phyloP scores from a whole-genome alignment of 2,888 invertebrate species.

The Lacanobia oleracea region DNA sequence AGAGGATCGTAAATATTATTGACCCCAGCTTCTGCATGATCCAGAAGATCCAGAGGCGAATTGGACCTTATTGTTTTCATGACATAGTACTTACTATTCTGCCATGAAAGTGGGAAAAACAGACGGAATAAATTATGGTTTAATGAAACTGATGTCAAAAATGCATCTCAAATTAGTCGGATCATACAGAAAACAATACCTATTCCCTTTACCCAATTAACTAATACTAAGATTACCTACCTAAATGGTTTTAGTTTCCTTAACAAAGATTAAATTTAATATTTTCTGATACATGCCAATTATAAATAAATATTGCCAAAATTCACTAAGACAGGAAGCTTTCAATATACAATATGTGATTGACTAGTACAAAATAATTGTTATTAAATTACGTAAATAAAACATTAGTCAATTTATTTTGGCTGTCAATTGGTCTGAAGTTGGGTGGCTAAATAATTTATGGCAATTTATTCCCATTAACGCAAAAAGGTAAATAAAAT shows the following conservation, averaged over 20 bases:
- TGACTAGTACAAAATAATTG: slow-evolving; percentile 43
- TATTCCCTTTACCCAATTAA: slow-evolving; percentile 13
- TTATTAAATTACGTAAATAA: background rate
- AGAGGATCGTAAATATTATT: background rate
- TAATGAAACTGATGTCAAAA: slow-evolving; percentile 1
- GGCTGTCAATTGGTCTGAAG: slow-evolving; percentile 1
- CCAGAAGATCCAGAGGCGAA: background rate
- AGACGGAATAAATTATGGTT: background rate
- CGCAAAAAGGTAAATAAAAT: background rate
- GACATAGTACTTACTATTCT: background rate
- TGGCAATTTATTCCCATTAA: background rate
- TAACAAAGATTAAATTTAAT: background rate
- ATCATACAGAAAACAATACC: background rate
- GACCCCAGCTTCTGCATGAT: slow-evolving; percentile 3
- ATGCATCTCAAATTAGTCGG: slow-evolving; percentile 13
- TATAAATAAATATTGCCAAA: slow-evolving; percentile 6
- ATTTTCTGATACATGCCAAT: background rate
- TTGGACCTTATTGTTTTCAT: background rate
- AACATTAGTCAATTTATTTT: slow-evolving; percentile 8
- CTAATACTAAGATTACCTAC: slow-evolving; percentile 19
- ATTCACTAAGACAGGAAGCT: slow-evolving; percentile 5
- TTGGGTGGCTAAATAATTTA: background rate
- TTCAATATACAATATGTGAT: background rate
- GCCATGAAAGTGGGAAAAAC: background rate
- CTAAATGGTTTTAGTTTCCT: slow-evolving; percentile 1